Evolutionary conservation across 1,140 invertebrate genomes (phyloP).

Genomic region (Drosophila sucinea): DNA sequence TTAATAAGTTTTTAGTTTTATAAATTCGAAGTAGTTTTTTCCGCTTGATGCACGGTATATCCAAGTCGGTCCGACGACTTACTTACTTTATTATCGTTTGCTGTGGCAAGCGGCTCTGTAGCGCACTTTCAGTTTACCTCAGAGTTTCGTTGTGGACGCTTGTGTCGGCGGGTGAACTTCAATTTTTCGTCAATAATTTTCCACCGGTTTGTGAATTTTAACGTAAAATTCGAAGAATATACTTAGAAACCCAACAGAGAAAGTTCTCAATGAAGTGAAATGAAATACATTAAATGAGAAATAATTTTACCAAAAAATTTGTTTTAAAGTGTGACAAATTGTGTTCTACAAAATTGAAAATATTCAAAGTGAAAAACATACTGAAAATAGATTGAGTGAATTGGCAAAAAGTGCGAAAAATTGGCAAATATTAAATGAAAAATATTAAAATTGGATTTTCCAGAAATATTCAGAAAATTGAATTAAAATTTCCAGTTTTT

Average conservation of each 20-base stretch:
- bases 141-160: conserved; percentile 9
- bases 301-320: background rate
- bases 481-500: no score
- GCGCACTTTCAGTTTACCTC: conserved; percentile 2
- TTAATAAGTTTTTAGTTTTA: no score
- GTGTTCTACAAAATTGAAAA: background rate
- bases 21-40: no score
- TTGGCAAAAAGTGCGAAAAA: background rate
- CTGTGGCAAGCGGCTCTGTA: background rate
- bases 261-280: background rate
- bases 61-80: no score
- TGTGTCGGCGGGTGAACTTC: conserved; percentile 8
- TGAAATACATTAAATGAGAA: background rate
- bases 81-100: no score
- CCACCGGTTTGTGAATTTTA: conserved; percentile 7
- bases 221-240: background rate
- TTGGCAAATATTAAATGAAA: background rate
- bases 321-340: background rate
- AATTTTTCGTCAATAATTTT: background rate
- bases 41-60: no score
- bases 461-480: no score
- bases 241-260: background rate
- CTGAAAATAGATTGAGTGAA: background rate
- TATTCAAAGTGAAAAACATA: background rate
- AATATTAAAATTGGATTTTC: background rate